These are phyloP conservation scores for Microcebus jonahi DNA, from an alignment of 2,113 vertebrate species.

Conservation along the genomic window DNA sequence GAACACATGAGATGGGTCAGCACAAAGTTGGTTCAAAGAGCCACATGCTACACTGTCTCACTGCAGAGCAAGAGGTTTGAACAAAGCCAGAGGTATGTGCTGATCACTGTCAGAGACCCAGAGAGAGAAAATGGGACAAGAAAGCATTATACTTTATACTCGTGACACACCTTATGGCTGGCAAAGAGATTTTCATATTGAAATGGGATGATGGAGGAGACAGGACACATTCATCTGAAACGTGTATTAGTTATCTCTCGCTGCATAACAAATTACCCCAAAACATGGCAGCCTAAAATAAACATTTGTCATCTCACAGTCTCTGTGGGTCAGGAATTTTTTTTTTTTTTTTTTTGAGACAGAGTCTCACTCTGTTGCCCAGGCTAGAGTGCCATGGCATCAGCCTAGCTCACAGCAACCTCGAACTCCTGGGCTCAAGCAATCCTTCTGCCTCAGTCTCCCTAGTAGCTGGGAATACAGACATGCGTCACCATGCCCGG, in stretches of 20 bases:
- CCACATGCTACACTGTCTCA: neutral
- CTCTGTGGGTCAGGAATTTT: neutral
- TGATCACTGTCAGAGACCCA: neutral
- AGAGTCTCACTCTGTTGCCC: too few relatives aligned
- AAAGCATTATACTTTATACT: neutral
- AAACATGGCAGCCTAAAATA: neutral
- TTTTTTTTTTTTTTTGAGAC: too few relatives aligned
- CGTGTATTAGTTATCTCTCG: neutral
- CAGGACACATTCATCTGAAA: neutral
- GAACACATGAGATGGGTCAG: neutral
- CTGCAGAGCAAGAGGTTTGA: neutral
- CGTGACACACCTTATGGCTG: neutral
- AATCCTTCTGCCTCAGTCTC: too few relatives aligned
- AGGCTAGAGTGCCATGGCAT: too few relatives aligned
- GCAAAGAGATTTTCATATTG: neutral
- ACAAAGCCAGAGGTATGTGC: neutral
- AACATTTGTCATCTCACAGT: neutral
- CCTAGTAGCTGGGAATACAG: too few relatives aligned
- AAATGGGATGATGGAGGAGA: neutral
- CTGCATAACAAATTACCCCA: neutral
- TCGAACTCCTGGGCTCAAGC: too few relatives aligned
- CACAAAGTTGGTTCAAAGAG: neutral
- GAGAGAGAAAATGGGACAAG: neutral
- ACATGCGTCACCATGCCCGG: too few relatives aligned
- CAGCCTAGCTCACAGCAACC: too few relatives aligned